A percentile compares a stretch with the other conserved stretches of the same genome.
These are phyloP conservation scores for Mechanitis messenoides DNA, from an alignment of 2,888 invertebrate genomes.

Conservation along the genomic window DNA sequence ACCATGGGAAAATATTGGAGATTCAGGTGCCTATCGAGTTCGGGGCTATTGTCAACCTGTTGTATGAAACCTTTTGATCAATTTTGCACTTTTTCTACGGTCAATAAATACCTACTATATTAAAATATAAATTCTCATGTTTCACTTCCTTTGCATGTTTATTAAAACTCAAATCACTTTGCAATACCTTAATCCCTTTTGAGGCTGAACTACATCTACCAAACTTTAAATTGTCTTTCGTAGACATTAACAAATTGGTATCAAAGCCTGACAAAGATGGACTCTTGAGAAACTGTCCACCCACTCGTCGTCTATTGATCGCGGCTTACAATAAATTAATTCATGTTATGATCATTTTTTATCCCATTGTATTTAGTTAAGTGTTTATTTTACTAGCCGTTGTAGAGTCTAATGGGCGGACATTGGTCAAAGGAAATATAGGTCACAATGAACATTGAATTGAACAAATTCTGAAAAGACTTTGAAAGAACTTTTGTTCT, in stretches of 20 bases:
- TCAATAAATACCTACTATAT: slow-evolving; percentile 18
- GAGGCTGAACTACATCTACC: slow-evolving; percentile 51
- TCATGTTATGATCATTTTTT: slow-evolving; percentile 74
- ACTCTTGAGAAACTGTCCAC: slow-evolving; percentile 75
- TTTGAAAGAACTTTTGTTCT: slow-evolving; percentile 3
- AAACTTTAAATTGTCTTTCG: slow-evolving; percentile 70
- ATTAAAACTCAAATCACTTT: slow-evolving; percentile 14
- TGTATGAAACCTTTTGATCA: slow-evolving; percentile 51
- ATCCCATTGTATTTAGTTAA: slow-evolving; percentile 60
- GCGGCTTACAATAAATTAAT: slow-evolving; percentile 72
- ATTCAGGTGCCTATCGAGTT: slow-evolving; percentile 68
- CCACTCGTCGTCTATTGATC: slow-evolving; percentile 72
- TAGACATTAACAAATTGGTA: slow-evolving; percentile 75
- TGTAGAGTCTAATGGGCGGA: slow-evolving; percentile 63
- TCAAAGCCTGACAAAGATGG: slow-evolving; percentile 76
- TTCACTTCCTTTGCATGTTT: background rate
- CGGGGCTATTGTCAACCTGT: slow-evolving; percentile 64
- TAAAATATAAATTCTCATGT: background rate
- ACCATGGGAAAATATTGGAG: slow-evolving; percentile 75
- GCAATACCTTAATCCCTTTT: slow-evolving; percentile 21
- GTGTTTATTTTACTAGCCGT: slow-evolving; percentile 65
- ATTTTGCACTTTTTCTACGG: slow-evolving; percentile 49
- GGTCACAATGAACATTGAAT: slow-evolving; percentile 31
- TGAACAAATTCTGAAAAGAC: slow-evolving; percentile 32
- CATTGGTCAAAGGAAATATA: slow-evolving; percentile 66